Evolutionary conservation across 2,888 invertebrate species (phyloP).

Genomic region (Tubiluchus corallicola): DNA sequence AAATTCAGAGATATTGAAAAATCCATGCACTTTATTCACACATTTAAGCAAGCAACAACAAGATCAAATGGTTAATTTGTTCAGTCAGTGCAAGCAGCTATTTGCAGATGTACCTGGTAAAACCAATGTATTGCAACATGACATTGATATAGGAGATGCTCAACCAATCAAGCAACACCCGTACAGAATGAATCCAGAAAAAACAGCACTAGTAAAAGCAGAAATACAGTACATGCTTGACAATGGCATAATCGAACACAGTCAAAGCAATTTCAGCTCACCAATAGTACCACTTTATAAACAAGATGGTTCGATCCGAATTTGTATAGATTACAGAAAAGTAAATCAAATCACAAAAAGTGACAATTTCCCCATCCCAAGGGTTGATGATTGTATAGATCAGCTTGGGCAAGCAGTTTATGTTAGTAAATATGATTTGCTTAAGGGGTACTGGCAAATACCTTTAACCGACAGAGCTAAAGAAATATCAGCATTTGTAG

Average conservation of each 20-base stretch:
- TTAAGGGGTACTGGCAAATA: slow-evolving; percentile 14
- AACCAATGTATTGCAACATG: no score
- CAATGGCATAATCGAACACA: slow-evolving; percentile 16
- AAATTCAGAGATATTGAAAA: no score
- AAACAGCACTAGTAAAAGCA: slow-evolving; percentile 9
- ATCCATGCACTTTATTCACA: no score
- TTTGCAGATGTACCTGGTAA: no score
- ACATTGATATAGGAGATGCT: slow-evolving; percentile 9
- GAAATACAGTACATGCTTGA: slow-evolving; percentile 15
- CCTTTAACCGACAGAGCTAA: slow-evolving; percentile 12
- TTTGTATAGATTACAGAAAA: slow-evolving; percentile 15
- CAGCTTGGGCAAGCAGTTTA: slow-evolving; percentile 14
- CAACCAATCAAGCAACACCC: slow-evolving; percentile 14
- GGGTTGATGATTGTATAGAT: slow-evolving; percentile 16
- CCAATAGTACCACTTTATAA: slow-evolving; percentile 10
- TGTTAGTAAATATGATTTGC: slow-evolving; percentile 15
- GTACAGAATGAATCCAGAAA: slow-evolving; percentile 14
- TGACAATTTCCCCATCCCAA: slow-evolving; percentile 15
- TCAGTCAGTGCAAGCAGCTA: no score
- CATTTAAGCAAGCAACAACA: no score
- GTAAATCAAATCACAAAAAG: slow-evolving; percentile 15
- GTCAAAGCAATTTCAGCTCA: slow-evolving; percentile 15
- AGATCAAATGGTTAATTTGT: no score
- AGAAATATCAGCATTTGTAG: slow-evolving; percentile 15
- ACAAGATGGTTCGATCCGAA: slow-evolving; percentile 11